phyloP scores from a whole-genome alignment of 2,888 invertebrate species.

The Rapana venosa region DNA sequence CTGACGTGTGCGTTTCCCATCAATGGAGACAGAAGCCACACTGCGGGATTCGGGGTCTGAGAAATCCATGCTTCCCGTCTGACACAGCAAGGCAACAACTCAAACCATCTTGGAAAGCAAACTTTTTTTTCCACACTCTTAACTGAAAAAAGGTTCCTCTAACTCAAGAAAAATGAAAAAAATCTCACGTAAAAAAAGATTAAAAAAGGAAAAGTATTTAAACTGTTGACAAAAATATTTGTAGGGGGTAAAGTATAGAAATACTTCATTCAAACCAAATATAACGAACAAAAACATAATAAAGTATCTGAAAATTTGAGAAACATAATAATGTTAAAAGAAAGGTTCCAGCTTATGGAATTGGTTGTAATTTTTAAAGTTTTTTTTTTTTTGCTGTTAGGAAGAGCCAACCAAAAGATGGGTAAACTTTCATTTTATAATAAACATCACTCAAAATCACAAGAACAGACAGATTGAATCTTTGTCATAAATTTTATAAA shows the following conservation, averaged over 20 bases:
- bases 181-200: not conserved
- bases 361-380: too few relatives aligned
- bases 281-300: not conserved
- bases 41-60: conserved; percentile 35
- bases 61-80: conserved; percentile 47
- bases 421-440: too few relatives aligned
- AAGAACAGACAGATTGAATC: too few relatives aligned
- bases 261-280: not conserved
- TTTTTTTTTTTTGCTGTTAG: too few relatives aligned
- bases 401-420: too few relatives aligned
- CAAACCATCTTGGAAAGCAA: not conserved
- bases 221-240: not conserved
- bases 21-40: conserved; percentile 36
- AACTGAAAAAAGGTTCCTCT: not conserved
- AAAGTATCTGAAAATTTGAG: too few relatives aligned
- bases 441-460: too few relatives aligned
- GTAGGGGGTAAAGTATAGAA: too few relatives aligned
- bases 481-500: too few relatives aligned
- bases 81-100: conserved; percentile 38
- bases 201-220: not conserved
- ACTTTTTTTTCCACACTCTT: too few relatives aligned
- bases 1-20: conserved; percentile 44
- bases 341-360: too few relatives aligned
- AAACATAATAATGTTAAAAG: too few relatives aligned
- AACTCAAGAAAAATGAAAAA: not conserved